A percentile compares a stretch with the other conserved stretches of the same genome.
These are phyloP conservation scores for Pristionchus exspectatus DNA, from an alignment of 2,888 invertebrate genomes.

Conservation along the genomic window DNA sequence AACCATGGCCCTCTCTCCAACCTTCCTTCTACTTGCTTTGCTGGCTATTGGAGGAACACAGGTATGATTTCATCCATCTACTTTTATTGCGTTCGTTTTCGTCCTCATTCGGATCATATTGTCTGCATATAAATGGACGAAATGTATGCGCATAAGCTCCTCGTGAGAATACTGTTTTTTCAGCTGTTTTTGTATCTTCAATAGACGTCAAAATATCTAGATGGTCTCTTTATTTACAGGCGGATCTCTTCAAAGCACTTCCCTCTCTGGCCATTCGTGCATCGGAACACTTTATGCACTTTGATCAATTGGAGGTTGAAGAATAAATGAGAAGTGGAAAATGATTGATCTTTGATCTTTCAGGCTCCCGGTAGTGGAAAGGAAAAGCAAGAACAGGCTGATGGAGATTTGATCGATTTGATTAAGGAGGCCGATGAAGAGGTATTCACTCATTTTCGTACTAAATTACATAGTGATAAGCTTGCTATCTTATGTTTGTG, in stretches of 20 bases:
- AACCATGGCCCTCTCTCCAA: constrained; percentile 25
- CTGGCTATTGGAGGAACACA: neutral
- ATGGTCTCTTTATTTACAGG: neutral
- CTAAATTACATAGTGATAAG: too few species aligned
- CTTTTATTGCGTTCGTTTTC: too few species aligned
- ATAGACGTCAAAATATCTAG: neutral
- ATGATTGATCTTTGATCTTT: constrained; percentile 5
- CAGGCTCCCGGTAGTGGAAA: constrained; percentile 24
- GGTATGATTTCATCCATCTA: neutral
- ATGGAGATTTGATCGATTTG: constrained; percentile 39
- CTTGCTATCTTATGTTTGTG: neutral
- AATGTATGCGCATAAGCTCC: neutral
- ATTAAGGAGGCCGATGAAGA: constrained; percentile 23
- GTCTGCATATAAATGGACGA: neutral
- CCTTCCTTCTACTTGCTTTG: neutral
- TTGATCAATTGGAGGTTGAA: constrained; percentile 32
- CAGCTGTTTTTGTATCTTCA: neutral
- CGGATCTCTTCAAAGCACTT: neutral
- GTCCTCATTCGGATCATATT: neutral
- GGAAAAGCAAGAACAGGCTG: neutral
- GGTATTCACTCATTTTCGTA: neutral
- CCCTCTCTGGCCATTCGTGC: constrained; percentile 30
- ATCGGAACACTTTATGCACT: constrained; percentile 37
- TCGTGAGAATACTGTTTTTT: neutral
- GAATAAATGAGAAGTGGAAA: neutral